Percentiles rank a stretch among this genome's conserved stretches.
These are phyloP conservation scores for Gallinago media DNA, from an alignment of 2,113 vertebrate genomes.

Conservation along the genomic window DNA sequence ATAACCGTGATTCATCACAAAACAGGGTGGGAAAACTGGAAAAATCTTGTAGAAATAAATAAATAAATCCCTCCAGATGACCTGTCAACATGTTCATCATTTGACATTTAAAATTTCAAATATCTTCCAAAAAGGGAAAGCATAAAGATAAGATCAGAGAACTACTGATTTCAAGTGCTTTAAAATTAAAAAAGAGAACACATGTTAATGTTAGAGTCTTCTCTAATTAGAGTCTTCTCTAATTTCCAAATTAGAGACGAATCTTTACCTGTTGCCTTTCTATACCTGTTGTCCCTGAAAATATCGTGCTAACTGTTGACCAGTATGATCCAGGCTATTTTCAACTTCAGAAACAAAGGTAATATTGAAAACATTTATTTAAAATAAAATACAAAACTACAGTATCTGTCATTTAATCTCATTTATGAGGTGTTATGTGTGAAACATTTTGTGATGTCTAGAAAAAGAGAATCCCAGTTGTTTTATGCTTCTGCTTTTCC, in stretches of 20 bases:
- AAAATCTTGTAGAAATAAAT: background rate
- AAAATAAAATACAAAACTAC: background rate
- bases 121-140: background rate
- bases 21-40: background rate
- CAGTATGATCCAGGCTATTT: background rate
- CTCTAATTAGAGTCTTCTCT: background rate
- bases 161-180: background rate
- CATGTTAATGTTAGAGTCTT: background rate
- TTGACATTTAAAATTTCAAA: background rate
- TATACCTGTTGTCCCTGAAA: background rate
- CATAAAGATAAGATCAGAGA: background rate
- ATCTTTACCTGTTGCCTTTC: background rate
- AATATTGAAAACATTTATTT: background rate
- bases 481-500: background rate
- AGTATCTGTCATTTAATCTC: background rate
- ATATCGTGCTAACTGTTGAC: too few relatives aligned
- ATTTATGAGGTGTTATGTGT: background rate
- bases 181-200: background rate
- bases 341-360: background rate
- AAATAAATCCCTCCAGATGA: background rate
- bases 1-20: background rate
- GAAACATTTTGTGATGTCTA: background rate
- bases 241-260: background rate
- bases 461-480: background rate
- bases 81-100: background rate